Evolutionary conservation across 2,888 invertebrate genomes (phyloP), one percentile per base, ranked within the genome.

Genomic region (Agriotes lineatus): DNA sequence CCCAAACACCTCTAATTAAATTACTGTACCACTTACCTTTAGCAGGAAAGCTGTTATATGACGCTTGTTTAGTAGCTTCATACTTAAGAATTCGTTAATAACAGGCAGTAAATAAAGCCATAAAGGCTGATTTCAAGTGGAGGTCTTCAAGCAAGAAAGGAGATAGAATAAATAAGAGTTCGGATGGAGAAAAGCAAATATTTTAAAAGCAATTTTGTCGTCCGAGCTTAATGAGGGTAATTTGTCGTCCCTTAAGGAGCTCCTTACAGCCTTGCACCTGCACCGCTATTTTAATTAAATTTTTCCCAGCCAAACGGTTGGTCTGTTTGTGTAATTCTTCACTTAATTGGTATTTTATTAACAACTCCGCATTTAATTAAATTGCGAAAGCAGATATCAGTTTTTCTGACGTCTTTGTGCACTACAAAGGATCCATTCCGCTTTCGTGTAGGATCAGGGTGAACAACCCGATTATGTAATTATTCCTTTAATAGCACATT

Each of bases 401-500:
- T 42, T 12, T 42, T 42, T 42, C 16, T 42, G 18, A 14, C 42
- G 7, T 42, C 42, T 42, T 12, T 14, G 14, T 42, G 16, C 9
- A 14, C 16, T 42, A 1, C 42, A 25, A 25, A 25, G 7, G 25
- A 25, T 25, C 25, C 25, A 25, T 25, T 25, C 25, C 25, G 25
- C 16, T 2, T 42, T 42, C 7, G 12, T 16, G 1, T 12, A 4
- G 48, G n/a, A 22, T 48, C 20, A 48, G 48, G 48, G 48, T 48
- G 48, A 48, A 48, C 22, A 48, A 48, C 20, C 20, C 22, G 48
- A 48, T 48, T 48, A 48, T 22, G 22, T 48, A 48, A 48, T 48
- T 22, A 48, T 48, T 48, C 48, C 48, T 48, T n/a, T 48, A 48
- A 48, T 48, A 48, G 22, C 48, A 22, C 48, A 48, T n/a, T 48